These are phyloP conservation scores for Trissolcus brochymenae DNA, from an alignment of 2,888 invertebrate species.

Conservation along the genomic window DNA sequence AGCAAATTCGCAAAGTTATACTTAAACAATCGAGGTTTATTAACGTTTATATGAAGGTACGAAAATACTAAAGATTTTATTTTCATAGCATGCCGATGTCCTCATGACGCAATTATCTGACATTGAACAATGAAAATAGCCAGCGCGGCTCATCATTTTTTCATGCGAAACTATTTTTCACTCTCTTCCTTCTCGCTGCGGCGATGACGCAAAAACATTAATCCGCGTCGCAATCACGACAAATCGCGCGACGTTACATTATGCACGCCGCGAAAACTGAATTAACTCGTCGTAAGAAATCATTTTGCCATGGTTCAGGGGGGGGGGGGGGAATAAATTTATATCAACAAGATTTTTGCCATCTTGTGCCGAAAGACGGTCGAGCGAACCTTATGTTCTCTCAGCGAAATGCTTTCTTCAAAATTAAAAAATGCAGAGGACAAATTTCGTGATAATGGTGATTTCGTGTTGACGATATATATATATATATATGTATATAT, in stretches of 20 bases:
- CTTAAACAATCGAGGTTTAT: conserved; percentile 35
- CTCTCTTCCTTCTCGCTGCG: conserved; percentile 25
- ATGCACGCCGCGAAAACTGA: background rate
- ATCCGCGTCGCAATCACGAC: conserved; percentile 13
- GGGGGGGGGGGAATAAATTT: no score
- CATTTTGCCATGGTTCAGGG: no score
- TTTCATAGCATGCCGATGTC: conserved; percentile 48
- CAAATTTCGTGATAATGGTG: no score
- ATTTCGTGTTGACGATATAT: no score
- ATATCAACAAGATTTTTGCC: no score
- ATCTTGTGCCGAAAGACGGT: no score
- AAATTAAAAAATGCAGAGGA: no score
- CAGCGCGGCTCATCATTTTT: conserved; percentile 41
- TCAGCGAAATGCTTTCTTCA: no score
- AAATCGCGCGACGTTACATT: conserved; percentile 7
- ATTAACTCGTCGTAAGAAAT: no score
- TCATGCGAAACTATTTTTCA: conserved; percentile 43
- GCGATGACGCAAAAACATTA: conserved; percentile 37
- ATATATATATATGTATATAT: no score
- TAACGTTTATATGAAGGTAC: conserved; percentile 47
- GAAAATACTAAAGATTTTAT: conserved; percentile 41
- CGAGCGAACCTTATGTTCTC: no score
- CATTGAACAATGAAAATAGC: conserved; percentile 58
- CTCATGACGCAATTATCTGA: conserved; percentile 58
- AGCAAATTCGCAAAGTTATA: background rate